Evolutionary conservation across 1,140 invertebrate species (phyloP).

Genomic region (Drosophila athabasca): DNA sequence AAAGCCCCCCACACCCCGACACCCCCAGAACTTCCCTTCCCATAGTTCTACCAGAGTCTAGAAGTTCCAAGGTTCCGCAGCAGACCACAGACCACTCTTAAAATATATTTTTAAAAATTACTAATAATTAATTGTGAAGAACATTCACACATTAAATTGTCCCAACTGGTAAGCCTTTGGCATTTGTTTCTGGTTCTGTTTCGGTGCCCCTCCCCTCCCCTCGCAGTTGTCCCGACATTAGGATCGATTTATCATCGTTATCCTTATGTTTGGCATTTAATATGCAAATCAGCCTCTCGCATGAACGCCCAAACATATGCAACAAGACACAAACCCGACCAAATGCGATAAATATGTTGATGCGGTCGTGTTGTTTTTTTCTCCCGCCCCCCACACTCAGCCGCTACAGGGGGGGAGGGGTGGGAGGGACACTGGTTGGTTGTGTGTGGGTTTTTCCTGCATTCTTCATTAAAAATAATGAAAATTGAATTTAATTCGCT

Average conservation of each 20-base stretch:
- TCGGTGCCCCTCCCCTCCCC: background rate
- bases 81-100: background rate
- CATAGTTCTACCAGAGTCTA: no score
- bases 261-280: conserved; percentile 44
- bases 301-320: conserved; percentile 68
- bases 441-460: conserved; percentile 15
- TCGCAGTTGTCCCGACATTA: conserved; percentile 19
- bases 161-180: no score
- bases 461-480: conserved; percentile 66
- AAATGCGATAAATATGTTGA: conserved; percentile 54
- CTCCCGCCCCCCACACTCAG: background rate
- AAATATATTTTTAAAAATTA: no score
- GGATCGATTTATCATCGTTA: conserved; percentile 67
- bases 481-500: conserved; percentile 69
- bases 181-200: no score
- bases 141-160: no score
- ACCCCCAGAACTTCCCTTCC: no score
- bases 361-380: conserved; percentile 34
- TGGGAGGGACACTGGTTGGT: no score
- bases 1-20: no score
- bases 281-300: conserved; percentile 67
- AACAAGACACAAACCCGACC: conserved; percentile 47
- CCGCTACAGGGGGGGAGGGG: no score
- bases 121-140: no score
- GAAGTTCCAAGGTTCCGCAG: no score